Evolutionary conservation across 2,113 vertebrate species (phyloP), one percentile per base, ranked within the genome.

Genomic region (Sinocyclocheilus anophthalmus): DNA sequence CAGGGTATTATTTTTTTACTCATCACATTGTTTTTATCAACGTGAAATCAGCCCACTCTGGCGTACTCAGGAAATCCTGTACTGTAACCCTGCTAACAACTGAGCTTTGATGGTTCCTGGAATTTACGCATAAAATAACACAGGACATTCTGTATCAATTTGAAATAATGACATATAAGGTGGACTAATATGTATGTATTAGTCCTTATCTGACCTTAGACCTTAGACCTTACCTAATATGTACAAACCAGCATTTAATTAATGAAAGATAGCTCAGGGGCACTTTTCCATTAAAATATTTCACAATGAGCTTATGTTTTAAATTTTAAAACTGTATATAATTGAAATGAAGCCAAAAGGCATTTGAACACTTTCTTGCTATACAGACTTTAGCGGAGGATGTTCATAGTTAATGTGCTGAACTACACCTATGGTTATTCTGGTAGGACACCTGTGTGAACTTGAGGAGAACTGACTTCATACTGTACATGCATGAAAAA

Each of bases 1-100:
- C 77, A 16, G 13, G 39, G 13, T 48, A 6, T 20, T 30, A 24
- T 81, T 48, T 81, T 81, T 81, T 81, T 48, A 30, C 7, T 10
- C n/a, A 11, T 16, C 6, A 12, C 13, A 61, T 57, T 80, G 78
- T 67, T 81, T 79, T 48, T 3, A 81, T 67, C 59, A 18, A 48
- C 8, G 9, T 30, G 12, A 65, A 48, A 20, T 26, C 59, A 26
- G 39, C 78, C 78, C 59, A 45, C 39, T 22, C 53, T 65, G 22
- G n/a, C 12, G 1, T 80, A 26, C 22, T 4, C 37, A 65, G 79
- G 59, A 81, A 26, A 81, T 81, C 79, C 39, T 81, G 39, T 30
- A 65, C n/a, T 81, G 14, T 30, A 65, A 26, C 13, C 3, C 16
- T 16, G 57, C 33, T 61, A n/a, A 24, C 20, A 24, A 5, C 4